Base-by-base conservation (phyloP, 2,888 invertebrate species). In the Bibio marci region DNA sequence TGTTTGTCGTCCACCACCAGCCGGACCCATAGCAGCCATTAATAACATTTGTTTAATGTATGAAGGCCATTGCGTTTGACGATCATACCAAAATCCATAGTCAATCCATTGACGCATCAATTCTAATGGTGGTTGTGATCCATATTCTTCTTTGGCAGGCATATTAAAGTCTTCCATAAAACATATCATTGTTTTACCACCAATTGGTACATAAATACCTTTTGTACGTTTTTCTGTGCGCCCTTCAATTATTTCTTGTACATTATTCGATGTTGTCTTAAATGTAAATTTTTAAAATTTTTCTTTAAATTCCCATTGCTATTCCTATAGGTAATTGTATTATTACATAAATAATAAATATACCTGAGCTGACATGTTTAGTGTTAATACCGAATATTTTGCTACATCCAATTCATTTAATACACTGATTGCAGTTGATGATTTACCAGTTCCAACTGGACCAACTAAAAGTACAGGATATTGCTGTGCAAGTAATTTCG, bases 161-260 rank as follows among this genome's bases (percentile, higher is more conserved):
- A 90, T 88, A 63, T 90, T 90, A 50, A 91, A 77, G 56, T 91
- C 90, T 56, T 91, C 91, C 74, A 91, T 73, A 56, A 87, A 88
- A 8, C 80, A 73, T 41, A 90, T 72, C 73, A 91, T 74, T 46
- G 67, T 77, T 64, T 87, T 90, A 54, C 82, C 78, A 46, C 80
- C 82, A 18, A 76, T 64, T 0, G 90, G 90, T 3, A 80, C 76
- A 53, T 73, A 88, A 42, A 80, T 73, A 2, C 79, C 82, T 57
- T 88, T 90, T 0, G 86, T 87, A 37, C 87, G 67, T 63, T 90
- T 88, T 59, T 90, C 88, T 1, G 87, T 69, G n/a, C 81, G 67
- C 42, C 80, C 77, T 58, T 88, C 88, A 26, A 90, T 81, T 14
- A 78, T 76, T 41, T 85, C 82, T 60, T 90, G 85, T 0, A 90